Evolutionary conservation across 2,113 vertebrate genomes (phyloP).

Genomic region (Lipophrys pholis): DNA sequence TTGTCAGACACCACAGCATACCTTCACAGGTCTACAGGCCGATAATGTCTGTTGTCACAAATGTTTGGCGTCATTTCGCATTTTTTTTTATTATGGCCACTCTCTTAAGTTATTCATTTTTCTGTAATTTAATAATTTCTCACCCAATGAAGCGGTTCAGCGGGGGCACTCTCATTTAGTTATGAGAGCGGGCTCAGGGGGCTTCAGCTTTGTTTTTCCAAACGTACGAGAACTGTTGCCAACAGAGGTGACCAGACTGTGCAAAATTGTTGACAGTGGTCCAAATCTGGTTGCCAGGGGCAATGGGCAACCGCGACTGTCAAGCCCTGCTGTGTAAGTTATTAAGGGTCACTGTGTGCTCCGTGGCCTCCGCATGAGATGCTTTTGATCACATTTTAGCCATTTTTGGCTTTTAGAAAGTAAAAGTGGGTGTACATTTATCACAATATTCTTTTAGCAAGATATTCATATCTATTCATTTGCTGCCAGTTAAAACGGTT

Average conservation of each 20-base stretch:
- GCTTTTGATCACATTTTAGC: constrained; percentile 18
- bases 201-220: constrained; percentile 41
- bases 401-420: background rate
- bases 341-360: constrained; percentile 49
- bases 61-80: background rate
- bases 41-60: background rate
- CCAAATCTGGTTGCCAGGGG: constrained; percentile 60
- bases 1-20: too few species aligned
- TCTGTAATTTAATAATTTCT: background rate
- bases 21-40: too few species aligned
- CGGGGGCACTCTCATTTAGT: constrained; percentile 8
- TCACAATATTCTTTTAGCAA: too few species aligned
- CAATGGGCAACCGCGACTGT: constrained; percentile 34
- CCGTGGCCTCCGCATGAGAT: constrained; percentile 22
- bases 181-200: background rate
- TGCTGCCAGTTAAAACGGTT: too few species aligned
- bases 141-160: constrained; percentile 25
- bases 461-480: too few species aligned
- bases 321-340: constrained; percentile 48
- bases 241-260: constrained; percentile 46
- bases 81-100: background rate
- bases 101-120: background rate
- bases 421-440: too few species aligned
- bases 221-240: constrained; percentile 41
- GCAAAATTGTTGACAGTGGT: constrained; percentile 61